A percentile compares a stretch with the other conserved stretches of the same genome.
phyloP scores from a whole-genome alignment of 2,797 vertebrate genomes.

The Anolis apletophallus region DNA sequence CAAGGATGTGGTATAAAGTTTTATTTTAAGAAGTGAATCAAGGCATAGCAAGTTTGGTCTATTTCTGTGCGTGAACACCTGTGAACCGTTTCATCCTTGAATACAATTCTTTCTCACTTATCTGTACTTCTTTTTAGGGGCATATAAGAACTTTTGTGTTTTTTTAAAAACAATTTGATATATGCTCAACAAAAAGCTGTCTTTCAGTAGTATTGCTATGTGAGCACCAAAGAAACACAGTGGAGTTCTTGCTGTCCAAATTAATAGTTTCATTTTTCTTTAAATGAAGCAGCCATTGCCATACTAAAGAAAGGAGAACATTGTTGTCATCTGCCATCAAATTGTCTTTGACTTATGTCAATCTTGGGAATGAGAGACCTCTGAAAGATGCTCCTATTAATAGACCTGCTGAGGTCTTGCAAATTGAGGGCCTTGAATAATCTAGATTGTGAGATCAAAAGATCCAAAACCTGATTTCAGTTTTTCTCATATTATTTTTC shows the following conservation, averaged over 20 bases:
- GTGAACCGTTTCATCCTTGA: slow-evolving; percentile 57
- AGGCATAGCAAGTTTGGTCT: slow-evolving; percentile 38
- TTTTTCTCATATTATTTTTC: not conserved
- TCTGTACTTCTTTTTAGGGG: slow-evolving; percentile 5
- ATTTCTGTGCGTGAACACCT: slow-evolving; percentile 64
- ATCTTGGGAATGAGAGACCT: too few relatives aligned
- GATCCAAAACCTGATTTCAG: not conserved
- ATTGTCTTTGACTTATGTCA: too few relatives aligned
- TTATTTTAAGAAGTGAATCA: slow-evolving; percentile 44
- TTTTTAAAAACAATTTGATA: slow-evolving; percentile 7
- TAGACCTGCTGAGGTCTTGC: too few relatives aligned
- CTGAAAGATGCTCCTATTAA: too few relatives aligned
- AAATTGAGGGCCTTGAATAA: too few relatives aligned
- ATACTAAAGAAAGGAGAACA: not conserved
- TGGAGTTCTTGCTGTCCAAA: not conserved
- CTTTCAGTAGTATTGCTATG: not conserved
- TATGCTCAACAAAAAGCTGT: not conserved
- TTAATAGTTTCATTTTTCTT: not conserved
- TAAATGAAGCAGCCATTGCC: not conserved
- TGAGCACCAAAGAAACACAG: not conserved
- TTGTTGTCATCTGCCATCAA: too few relatives aligned
- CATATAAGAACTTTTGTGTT: not conserved
- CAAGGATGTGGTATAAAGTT: slow-evolving; percentile 64
- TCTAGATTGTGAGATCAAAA: not conserved
- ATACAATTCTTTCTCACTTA: slow-evolving; percentile 36